These are phyloP conservation scores for Andrena haemorrhoa DNA, from an alignment of 2,888 invertebrate species.

Conservation along the genomic window DNA sequence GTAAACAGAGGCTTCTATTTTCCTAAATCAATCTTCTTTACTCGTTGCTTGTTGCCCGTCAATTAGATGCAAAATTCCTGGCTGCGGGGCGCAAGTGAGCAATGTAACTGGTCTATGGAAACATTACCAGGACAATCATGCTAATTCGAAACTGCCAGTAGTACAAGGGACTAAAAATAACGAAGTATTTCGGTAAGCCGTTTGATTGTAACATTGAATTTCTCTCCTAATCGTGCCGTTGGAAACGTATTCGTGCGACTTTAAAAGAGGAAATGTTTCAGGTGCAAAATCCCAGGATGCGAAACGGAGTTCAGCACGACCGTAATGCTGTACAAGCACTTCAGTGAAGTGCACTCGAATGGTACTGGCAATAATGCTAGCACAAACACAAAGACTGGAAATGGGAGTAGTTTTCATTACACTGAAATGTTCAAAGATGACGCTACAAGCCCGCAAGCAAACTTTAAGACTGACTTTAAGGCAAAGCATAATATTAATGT, in stretches of 20 bases:
- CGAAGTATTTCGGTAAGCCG: conserved; percentile 78
- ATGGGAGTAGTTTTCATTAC: conserved; percentile 80
- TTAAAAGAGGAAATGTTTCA: conserved; percentile 61
- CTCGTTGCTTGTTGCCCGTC: conserved; percentile 15
- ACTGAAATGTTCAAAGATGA: conserved; percentile 79
- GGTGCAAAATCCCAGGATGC: conserved; percentile 81
- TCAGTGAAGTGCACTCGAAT: conserved; percentile 79
- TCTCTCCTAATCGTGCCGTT: neutral
- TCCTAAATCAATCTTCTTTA: neutral
- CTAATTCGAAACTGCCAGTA: conserved; percentile 79
- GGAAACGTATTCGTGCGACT: neutral
- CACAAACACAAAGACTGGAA: conserved; percentile 83
- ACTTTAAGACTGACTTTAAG: conserved; percentile 84
- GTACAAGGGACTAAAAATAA: conserved; percentile 76
- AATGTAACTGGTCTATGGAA: conserved; percentile 82
- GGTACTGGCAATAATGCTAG: conserved; percentile 73
- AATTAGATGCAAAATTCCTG: conserved; percentile 82
- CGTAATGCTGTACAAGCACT: conserved; percentile 80
- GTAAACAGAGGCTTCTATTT: neutral
- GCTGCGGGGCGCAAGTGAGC: conserved; percentile 82
- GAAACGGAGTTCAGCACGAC: conserved; percentile 79
- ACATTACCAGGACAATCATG: conserved; percentile 84
- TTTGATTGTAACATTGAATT: neutral
- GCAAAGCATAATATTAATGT: conserved; percentile 81
- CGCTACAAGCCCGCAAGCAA: conserved; percentile 79